Evolutionary conservation across 2,797 vertebrate genomes (phyloP), one percentile per base, ranked within the genome.

Genomic region (Xenentodon cancila): DNA sequence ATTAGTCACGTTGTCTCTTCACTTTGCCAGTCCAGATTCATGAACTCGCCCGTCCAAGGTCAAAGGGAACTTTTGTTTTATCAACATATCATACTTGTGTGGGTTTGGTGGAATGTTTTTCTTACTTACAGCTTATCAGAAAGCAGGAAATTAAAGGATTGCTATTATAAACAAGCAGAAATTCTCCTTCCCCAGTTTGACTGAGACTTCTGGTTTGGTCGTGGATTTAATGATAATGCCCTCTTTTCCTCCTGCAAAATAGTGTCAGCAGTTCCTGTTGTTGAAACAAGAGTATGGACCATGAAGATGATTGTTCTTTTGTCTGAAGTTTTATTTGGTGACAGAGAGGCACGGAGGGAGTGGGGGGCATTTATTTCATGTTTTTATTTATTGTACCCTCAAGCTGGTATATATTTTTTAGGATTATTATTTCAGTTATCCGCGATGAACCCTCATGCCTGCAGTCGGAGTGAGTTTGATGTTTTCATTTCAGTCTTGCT

Each of bases 111-210:
- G 89, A 89, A 91, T 90, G 90, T 89, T 90, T 90, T 73, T 63
- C 86, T 89, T 77, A 51, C 85, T 89, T 84, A 79, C 81, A 69
- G 79, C 90, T 90, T 88, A 89, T 84, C 90, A 85, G 82, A 92
- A 91, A 90, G 77, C 86, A 90, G 93, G 91, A 93, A 92, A 93
- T 93, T 82, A 92, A 93, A 92, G 89, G 86, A 91, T 92, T 89
- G 76, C 85, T 79, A 87, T 85, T 78, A 75, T 89, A 92, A 92
- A 90, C 85, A 90, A 86, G 80, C 81, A 71, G 69, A 80, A 79
- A 45, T 30, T 30, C 53, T 37, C 40, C 18, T 55, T 59, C 58
- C 53, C 47, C 22, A 46, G 79, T 77, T 78, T 55, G 59, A 79
- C 71, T 74, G 51, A 63, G 65, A 65, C 70, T 69, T 68, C 80